phyloP scores from a whole-genome alignment of 2,113 vertebrate genomes.

The Macaca mulatta region DNA sequence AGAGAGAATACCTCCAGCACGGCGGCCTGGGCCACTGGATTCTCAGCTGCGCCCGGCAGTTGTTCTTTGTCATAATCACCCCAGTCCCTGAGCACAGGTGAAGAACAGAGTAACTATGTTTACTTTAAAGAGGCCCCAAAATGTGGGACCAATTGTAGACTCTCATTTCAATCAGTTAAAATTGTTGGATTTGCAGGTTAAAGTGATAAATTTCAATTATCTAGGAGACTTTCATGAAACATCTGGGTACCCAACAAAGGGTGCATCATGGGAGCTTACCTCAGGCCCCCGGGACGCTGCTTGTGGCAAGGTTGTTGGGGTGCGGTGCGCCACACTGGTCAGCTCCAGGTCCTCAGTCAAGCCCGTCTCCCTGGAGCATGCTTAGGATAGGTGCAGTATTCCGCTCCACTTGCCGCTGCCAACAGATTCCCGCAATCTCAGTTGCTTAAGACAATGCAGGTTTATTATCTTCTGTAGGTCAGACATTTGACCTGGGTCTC shows the following conservation, averaged over 20 bases:
- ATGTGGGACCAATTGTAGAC: rapidly evolving
- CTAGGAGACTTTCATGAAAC: rapidly evolving
- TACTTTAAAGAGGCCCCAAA: neutral
- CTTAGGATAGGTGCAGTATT: rapidly evolving
- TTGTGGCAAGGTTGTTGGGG: rapidly evolving
- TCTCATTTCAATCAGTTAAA: neutral
- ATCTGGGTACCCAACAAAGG: neutral
- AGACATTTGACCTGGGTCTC: neutral
- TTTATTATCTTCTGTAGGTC: rapidly evolving
- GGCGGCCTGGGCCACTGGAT: neutral
- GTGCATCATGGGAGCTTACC: neutral
- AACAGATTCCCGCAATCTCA: rapidly evolving
- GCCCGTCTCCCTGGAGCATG: rapidly evolving
- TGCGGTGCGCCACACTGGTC: rapidly evolving
- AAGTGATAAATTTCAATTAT: rapidly evolving
- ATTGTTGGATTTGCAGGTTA: neutral
- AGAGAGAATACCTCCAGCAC: neutral
- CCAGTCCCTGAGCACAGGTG: neutral
- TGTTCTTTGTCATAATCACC: too few species aligned
- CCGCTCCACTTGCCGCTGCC: rapidly evolving
- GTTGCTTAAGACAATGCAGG: neutral
- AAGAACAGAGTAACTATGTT: rapidly evolving
- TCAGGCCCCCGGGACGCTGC: neutral
- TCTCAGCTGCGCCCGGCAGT: neutral
- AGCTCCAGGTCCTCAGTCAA: rapidly evolving